Evolutionary conservation across 2,113 vertebrate species (phyloP).

Genomic region (Cryptomyrus ogoouensis): DNA sequence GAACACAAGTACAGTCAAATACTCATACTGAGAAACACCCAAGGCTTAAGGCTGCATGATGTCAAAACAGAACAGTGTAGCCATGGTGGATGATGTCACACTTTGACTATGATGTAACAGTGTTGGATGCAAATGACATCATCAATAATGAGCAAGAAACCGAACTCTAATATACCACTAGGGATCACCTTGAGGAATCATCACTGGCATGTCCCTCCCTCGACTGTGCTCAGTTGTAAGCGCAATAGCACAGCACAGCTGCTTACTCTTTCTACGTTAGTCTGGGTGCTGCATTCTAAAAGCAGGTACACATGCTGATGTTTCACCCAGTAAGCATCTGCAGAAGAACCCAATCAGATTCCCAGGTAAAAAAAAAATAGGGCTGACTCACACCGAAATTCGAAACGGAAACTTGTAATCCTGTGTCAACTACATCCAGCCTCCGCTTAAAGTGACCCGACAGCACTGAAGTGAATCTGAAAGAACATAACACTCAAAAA

Average conservation of each 20-base stretch:
- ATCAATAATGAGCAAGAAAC: neutral
- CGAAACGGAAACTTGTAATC: neutral
- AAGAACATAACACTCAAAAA: neutral
- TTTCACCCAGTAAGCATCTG: slow-evolving; percentile 6
- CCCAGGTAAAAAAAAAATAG: neutral
- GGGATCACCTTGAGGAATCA: neutral
- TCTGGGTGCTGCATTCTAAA: neutral
- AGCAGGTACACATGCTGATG: neutral
- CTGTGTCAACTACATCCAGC: neutral
- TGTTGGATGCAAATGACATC: neutral
- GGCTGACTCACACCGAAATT: neutral
- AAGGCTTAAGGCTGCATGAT: neutral
- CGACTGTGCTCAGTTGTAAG: neutral
- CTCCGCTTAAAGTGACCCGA: neutral
- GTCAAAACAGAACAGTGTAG: neutral
- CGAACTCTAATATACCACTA: neutral
- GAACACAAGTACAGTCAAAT: neutral
- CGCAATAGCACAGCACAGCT: neutral
- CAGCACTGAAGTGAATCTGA: neutral
- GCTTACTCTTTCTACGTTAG: neutral
- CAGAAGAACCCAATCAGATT: slow-evolving; percentile 2
- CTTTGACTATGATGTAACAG: neutral
- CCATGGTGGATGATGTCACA: neutral
- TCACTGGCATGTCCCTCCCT: neutral
- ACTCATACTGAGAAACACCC: neutral